Evolutionary conservation across 1,140 invertebrate species (phyloP).

Genomic region (Reticulitermes speratus): DNA sequence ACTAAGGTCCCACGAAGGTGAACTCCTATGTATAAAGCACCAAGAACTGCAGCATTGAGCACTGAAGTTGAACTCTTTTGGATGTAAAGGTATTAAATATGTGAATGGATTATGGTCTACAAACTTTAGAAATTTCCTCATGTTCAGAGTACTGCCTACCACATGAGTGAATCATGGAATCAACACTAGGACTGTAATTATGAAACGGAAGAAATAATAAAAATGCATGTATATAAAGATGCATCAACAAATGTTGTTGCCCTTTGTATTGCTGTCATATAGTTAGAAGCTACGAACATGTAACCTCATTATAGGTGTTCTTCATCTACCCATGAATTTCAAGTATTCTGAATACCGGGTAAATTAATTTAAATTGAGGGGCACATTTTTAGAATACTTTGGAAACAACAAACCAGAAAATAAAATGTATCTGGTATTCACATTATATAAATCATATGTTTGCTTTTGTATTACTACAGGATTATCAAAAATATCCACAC

Average conservation of each 20-base stretch:
- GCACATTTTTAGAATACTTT: background rate
- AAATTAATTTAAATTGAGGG: background rate
- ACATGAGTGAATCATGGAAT: background rate
- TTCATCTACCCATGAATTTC: background rate
- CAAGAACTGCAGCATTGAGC: background rate
- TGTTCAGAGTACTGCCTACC: background rate
- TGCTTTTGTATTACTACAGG: background rate
- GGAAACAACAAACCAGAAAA: background rate
- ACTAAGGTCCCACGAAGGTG: conserved; percentile 23
- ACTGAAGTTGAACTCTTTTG: background rate
- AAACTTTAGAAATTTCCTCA: background rate
- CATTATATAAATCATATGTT: too few species aligned
- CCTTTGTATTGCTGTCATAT: background rate
- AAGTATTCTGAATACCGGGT: background rate
- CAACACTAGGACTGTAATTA: background rate
- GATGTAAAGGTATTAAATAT: background rate
- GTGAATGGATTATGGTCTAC: background rate
- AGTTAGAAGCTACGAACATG: background rate
- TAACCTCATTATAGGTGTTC: background rate
- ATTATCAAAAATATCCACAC: background rate
- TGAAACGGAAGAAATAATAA: background rate
- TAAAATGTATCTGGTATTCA: background rate
- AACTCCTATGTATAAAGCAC: background rate
- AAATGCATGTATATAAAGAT: background rate
- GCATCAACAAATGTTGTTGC: background rate